Percentiles rank a stretch among this genome's conserved stretches.
These are phyloP conservation scores for Anser cygnoides DNA, from an alignment of 2,113 vertebrate species.

Conservation along the genomic window DNA sequence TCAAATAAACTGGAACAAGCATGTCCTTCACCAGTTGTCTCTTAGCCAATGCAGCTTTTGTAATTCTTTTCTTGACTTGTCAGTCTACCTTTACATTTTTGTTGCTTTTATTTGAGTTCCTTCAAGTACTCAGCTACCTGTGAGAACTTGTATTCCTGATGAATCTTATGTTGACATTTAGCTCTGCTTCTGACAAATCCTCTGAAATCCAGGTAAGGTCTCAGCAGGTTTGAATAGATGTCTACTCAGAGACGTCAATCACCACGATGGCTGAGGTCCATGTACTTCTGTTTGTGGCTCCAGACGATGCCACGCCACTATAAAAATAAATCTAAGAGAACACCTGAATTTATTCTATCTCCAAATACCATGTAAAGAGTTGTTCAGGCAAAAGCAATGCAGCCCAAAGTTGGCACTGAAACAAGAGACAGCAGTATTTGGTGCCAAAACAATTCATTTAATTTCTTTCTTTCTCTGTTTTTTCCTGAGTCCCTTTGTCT, in stretches of 20 bases:
- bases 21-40: not conserved
- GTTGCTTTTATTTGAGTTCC: not conserved
- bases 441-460: not conserved
- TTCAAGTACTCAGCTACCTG: slow-evolving; percentile 8
- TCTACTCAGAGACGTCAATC: not conserved
- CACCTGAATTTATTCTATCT: not conserved
- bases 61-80: slow-evolving; percentile 8
- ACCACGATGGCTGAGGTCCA: not conserved
- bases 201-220: not conserved
- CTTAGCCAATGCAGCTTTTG: slow-evolving; percentile 4
- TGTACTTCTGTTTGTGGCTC: not conserved
- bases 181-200: slow-evolving; percentile 17
- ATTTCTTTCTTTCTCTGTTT: not conserved
- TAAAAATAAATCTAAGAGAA: not conserved
- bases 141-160: slow-evolving; percentile 19
- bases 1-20: slow-evolving; percentile 17
- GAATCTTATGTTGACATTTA: not conserved
- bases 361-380: not conserved
- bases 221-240: slow-evolving; percentile 4
- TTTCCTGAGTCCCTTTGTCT: not conserved
- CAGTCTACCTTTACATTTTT: not conserved
- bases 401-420: not conserved
- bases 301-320: not conserved
- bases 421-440: not conserved
- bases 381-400: not conserved